Evolutionary conservation across 2,888 invertebrate species (phyloP).

Genomic region (Drosophila rubida): DNA sequence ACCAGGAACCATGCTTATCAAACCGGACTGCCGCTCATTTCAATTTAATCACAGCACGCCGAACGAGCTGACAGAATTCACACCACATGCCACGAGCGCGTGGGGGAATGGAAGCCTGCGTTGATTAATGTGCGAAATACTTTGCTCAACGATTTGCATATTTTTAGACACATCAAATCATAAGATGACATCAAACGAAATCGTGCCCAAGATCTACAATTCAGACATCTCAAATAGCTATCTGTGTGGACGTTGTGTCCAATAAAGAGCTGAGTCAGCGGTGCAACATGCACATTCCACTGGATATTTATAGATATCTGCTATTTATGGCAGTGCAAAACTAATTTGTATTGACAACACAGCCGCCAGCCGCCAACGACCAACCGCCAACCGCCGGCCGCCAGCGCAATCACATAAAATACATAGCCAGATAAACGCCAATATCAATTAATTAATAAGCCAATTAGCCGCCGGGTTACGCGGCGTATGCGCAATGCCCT

Average conservation of each 20-base stretch:
- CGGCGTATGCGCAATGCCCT: conserved; percentile 49
- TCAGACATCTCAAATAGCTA: conserved; percentile 10
- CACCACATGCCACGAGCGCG: conserved; percentile 13
- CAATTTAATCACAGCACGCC: conserved; percentile 23
- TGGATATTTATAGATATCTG: conserved; percentile 29
- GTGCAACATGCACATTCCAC: conserved; percentile 26
- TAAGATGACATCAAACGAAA: conserved; percentile 24
- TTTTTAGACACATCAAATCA: conserved; percentile 51
- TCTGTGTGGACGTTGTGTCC: neutral
- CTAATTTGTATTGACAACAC: conserved; percentile 51
- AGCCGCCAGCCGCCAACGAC: conserved; percentile 2
- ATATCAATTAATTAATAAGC: conserved; percentile 68
- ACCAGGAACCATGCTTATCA: conserved; percentile 50
- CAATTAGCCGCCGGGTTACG: conserved; percentile 58
- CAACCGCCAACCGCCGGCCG: conserved; percentile 7
- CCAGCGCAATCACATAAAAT: conserved; percentile 42
- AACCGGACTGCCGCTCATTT: conserved; percentile 10
- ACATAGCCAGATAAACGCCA: conserved; percentile 43
- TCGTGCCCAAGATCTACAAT: conserved; percentile 52
- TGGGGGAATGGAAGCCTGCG: conserved; percentile 21
- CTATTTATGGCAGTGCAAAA: conserved; percentile 43
- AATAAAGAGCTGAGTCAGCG: conserved; percentile 26
- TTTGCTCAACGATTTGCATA: conserved; percentile 48
- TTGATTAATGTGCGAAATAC: conserved; percentile 69
- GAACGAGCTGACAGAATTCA: conserved; percentile 20